A percentile compares a stretch with the other conserved stretches of the same genome.
phyloP scores from a whole-genome alignment of 2,113 vertebrate species.

The Noctilio leporinus region DNA sequence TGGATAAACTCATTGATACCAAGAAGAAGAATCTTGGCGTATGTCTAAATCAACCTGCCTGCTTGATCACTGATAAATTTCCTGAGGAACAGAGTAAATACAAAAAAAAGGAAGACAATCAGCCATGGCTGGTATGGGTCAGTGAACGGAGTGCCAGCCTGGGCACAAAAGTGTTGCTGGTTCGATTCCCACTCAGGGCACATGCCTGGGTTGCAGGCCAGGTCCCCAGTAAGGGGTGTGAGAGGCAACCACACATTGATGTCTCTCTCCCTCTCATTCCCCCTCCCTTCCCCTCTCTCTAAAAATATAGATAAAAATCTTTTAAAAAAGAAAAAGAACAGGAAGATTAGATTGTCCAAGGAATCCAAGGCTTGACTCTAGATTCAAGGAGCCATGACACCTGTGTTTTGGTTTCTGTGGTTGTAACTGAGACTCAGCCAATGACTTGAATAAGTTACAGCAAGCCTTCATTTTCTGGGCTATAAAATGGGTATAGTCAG shows the following conservation, averaged over 20 bases:
- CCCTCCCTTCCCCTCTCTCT: no score
- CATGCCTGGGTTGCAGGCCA: no score
- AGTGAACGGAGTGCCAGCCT: no score
- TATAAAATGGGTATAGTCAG: slow-evolving; percentile 46
- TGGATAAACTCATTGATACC: not conserved
- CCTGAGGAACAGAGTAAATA: not conserved
- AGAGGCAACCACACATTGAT: no score
- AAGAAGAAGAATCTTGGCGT: not conserved
- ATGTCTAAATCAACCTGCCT: not conserved
- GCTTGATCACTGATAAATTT: not conserved
- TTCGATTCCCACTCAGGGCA: no score
- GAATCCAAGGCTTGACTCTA: not conserved
- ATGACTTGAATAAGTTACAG: not conserved
- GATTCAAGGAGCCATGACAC: not conserved
- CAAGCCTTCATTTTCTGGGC: slow-evolving; percentile 28
- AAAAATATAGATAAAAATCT: no score
- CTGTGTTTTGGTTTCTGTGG: not conserved
- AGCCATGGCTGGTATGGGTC: no score
- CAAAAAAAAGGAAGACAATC: not conserved
- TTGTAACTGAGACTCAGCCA: not conserved
- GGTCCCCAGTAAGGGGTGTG: no score
- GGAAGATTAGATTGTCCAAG: not conserved
- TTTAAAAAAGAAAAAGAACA: no score
- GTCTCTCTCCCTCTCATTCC: no score
- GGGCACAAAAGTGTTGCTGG: no score